These are phyloP conservation scores for roundworm (Caenorhabditis elegans) DNA, from an alignment of 1,140 invertebrate species.

Conservation along the genomic window DNA sequence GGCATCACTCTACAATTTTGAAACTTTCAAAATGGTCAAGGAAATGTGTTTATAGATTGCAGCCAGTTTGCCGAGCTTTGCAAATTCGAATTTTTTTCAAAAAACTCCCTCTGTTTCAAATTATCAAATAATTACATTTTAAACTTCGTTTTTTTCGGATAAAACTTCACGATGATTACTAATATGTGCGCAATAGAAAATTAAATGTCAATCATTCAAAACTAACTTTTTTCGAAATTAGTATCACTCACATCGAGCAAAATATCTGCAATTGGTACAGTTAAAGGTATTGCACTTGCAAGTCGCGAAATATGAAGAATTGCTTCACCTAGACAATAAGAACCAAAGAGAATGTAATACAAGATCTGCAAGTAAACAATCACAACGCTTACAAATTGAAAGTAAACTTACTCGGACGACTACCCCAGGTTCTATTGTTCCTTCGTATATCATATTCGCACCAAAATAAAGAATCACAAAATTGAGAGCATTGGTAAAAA, in stretches of 20 bases:
- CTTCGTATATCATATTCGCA: not conserved
- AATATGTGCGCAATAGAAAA: too few species aligned
- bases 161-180: too few species aligned
- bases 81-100: too few species aligned
- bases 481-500: not conserved
- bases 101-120: too few species aligned
- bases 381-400: not conserved
- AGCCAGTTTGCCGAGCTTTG: too few species aligned
- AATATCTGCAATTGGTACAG: slow-evolving; percentile 76
- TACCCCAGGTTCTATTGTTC: not conserved
- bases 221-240: too few species aligned
- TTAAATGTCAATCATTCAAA: too few species aligned
- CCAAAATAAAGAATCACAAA: not conserved
- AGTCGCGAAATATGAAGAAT: slow-evolving; percentile 79
- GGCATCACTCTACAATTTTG: too few species aligned
- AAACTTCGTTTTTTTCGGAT: too few species aligned
- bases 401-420: not conserved
- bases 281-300: slow-evolving; percentile 77
- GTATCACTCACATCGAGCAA: slow-evolving; percentile 74
- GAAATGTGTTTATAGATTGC: too few species aligned
- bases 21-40: too few species aligned
- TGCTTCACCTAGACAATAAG: slow-evolving; percentile 72
- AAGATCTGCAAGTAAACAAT: not conserved
- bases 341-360: slow-evolving; percentile 71
- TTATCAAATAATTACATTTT: too few species aligned